These are phyloP conservation scores for Malacosoma neustria DNA, from an alignment of 2,888 invertebrate species.

Conservation along the genomic window DNA sequence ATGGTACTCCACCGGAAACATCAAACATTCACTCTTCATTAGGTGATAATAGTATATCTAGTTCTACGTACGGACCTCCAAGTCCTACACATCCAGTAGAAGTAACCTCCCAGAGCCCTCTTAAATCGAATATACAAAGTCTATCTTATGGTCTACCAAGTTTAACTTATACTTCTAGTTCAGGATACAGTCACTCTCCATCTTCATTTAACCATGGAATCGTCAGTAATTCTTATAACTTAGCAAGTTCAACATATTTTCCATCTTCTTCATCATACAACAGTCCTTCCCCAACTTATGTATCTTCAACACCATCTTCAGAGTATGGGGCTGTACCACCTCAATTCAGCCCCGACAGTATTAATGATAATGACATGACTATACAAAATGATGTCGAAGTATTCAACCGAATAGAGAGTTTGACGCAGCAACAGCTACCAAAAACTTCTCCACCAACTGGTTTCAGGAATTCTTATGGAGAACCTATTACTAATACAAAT, in stretches of 20 bases:
- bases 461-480: slow-evolving; percentile 64
- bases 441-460: slow-evolving; percentile 44
- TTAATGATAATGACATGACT: slow-evolving; percentile 36
- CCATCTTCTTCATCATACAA: slow-evolving; percentile 26
- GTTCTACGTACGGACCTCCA: slow-evolving; percentile 48
- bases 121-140: slow-evolving; percentile 31
- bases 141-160: slow-evolving; percentile 25
- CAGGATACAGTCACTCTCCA: slow-evolving; percentile 3
- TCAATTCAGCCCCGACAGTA: slow-evolving; percentile 26
- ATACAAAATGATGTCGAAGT: slow-evolving; percentile 34
- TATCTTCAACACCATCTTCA: slow-evolving; percentile 23
- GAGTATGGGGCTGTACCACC: slow-evolving; percentile 30
- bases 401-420: slow-evolving; percentile 29
- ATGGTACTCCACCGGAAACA: slow-evolving; percentile 38
- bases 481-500: slow-evolving; percentile 46
- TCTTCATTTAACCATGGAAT: slow-evolving; percentile 8
- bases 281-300: slow-evolving; percentile 19
- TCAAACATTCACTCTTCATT: slow-evolving; percentile 19
- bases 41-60: slow-evolving; percentile 18
- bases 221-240: slow-evolving; percentile 21
- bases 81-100: slow-evolving; percentile 43
- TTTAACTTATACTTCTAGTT: slow-evolving; percentile 20
- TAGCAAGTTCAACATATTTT: slow-evolving; percentile 29
- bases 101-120: slow-evolving; percentile 35
- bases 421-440: slow-evolving; percentile 42